Base-by-base conservation (phyloP, 1,140 invertebrate species). In the Cataglyphis hispanica region DNA sequence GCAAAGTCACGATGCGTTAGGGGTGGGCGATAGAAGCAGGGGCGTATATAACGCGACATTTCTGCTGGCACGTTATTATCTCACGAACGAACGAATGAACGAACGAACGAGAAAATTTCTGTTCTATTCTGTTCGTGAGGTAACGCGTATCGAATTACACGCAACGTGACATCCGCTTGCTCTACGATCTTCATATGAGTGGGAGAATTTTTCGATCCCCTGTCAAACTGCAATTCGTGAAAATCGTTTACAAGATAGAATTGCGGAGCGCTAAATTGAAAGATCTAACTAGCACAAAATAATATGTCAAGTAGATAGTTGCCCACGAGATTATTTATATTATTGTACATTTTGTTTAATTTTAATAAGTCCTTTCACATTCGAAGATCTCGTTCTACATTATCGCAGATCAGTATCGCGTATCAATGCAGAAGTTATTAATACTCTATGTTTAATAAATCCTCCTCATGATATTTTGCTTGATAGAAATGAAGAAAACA, bases 1-100 rank as follows among this genome's bases (percentile, higher is more conserved):
- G 66, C 25, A 34, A 81, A 81, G 78, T 81, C 78, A 81, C 78
- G 78, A 81, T 72, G 78, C 25, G 56, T 81, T 22, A 60, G 37
- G 64, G 67, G 78, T 83, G 67, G 53, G 67, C 19, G 67, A 83
- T 72, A 72, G 58, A 74, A 67, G 69, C 78, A 83, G 67, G 78
- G 56, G 31, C 78, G 78, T 72, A 83, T 50, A 50, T 43, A 72
- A 72, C 11, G 22, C 53, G 66, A 72, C 50, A 81, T 66, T 64
- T 70, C 46, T 16, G 46, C 46, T 53, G 6, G 46, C 46, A 50
- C 37, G 11, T 34, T 31, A 43, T 80, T 80, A 80, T 40, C 11
- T 63, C 58, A 60, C n/a, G 56, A 40, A 10, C 37, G 40, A 43
- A 25, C 7, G 40, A 19, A 27, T 46, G 34, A 69, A 11, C 43